Evolutionary conservation across 1,140 invertebrate genomes (phyloP).

Genomic region (Trachymyrmex septentrionalis): DNA sequence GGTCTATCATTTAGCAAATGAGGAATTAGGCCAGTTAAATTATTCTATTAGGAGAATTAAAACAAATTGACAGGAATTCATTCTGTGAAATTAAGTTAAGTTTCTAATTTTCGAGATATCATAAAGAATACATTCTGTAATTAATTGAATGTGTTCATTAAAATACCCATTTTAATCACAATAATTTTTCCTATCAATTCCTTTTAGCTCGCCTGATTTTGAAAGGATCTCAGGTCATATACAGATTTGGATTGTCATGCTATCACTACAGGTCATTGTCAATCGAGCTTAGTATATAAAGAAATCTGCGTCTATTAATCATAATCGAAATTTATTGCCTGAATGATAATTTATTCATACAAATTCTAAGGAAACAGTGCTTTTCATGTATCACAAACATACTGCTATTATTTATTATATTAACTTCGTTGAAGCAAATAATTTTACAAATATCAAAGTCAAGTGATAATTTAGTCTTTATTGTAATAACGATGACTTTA

Average conservation of each 20-base stretch:
- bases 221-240: constrained; percentile 21
- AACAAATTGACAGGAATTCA: constrained; percentile 16
- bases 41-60: constrained; percentile 33
- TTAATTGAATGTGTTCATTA: neutral
- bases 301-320: constrained; percentile 48
- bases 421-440: constrained; percentile 60
- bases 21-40: constrained; percentile 65
- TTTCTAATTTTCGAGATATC: neutral
- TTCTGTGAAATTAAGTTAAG: neutral
- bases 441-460: constrained; percentile 26
- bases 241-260: constrained; percentile 59
- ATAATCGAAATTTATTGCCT: constrained; percentile 56
- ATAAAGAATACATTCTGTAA: constrained; percentile 3
- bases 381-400: constrained; percentile 55
- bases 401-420: constrained; percentile 55
- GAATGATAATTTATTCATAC: constrained; percentile 55
- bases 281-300: constrained; percentile 52
- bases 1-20: constrained; percentile 27
- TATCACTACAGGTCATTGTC: constrained; percentile 49
- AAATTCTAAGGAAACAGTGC: constrained; percentile 48
- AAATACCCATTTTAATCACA: constrained; percentile 11
- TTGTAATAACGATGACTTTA: constrained; percentile 14
- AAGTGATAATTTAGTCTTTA: constrained; percentile 2
- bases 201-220: constrained; percentile 25
- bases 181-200: constrained; percentile 29